These are phyloP conservation scores for Hippocampus kuda DNA, from an alignment of 2,797 vertebrate genomes.

Conservation along the genomic window DNA sequence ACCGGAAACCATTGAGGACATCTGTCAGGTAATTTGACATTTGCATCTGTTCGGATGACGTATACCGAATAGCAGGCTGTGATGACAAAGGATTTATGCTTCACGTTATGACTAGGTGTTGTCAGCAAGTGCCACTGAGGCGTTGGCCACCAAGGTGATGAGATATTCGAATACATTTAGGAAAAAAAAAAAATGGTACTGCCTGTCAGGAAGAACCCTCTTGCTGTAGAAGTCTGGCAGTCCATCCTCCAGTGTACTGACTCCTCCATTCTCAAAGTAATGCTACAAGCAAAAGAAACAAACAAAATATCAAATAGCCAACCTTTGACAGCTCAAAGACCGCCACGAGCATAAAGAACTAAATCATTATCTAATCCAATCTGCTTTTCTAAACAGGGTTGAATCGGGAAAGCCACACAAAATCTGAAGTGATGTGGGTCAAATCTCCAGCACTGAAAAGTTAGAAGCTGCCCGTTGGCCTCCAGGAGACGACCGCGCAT, in stretches of 20 bases:
- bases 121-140: neutral
- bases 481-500: conserved; percentile 23
- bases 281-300: conserved; percentile 47
- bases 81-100: too few species aligned
- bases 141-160: neutral
- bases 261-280: conserved; percentile 73
- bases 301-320: neutral
- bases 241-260: conserved; percentile 77
- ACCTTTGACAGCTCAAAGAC: conserved; percentile 27
- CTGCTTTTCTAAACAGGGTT: conserved; percentile 24
- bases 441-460: conserved; percentile 35
- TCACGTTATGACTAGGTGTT: neutral
- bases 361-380: conserved; percentile 17
- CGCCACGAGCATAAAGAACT: conserved; percentile 11
- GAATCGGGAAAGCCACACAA: conserved; percentile 25
- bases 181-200: neutral
- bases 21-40: neutral
- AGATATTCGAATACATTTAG: neutral
- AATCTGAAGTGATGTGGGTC: conserved; percentile 37
- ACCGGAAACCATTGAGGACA: neutral
- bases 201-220: conserved; percentile 81
- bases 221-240: conserved; percentile 87
- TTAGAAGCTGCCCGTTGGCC: conserved; percentile 29
- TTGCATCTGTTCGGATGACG: neutral
- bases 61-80: too few species aligned